phyloP scores from a whole-genome alignment of 1,140 invertebrate genomes.

The Littorina saxatilis region DNA sequence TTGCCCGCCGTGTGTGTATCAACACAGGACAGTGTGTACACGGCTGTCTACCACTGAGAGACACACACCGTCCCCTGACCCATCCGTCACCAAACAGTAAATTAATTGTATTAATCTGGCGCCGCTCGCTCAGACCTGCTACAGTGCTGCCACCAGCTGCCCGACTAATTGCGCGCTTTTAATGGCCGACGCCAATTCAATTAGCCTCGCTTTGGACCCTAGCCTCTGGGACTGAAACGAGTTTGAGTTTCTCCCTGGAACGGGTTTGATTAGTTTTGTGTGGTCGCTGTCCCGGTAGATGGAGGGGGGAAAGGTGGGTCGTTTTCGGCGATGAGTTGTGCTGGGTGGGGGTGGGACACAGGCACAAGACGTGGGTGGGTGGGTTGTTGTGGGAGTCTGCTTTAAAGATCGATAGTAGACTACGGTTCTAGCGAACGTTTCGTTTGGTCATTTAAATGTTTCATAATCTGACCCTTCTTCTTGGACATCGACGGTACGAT shows the following conservation, averaged over 20 bases:
- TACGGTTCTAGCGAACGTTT: no score
- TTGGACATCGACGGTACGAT: no score
- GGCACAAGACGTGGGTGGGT: background rate
- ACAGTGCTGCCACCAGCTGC: constrained; percentile 4
- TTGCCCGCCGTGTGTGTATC: no score
- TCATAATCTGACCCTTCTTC: no score
- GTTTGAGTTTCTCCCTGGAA: background rate
- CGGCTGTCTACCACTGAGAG: no score
- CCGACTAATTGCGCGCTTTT: constrained; percentile 28
- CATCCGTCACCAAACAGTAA: constrained; percentile 27
- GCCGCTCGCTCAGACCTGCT: background rate
- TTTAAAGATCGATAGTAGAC: no score
- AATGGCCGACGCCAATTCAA: constrained; percentile 17
- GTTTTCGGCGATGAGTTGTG: no score
- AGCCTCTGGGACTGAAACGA: background rate
- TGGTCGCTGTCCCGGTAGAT: no score
- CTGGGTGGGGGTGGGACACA: no score
- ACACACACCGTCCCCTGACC: background rate
- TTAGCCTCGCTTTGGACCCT: constrained; percentile 27
- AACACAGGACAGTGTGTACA: no score
- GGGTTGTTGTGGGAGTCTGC: background rate
- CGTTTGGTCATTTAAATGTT: no score
- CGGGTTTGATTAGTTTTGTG: background rate
- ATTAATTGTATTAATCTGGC: constrained; percentile 33
- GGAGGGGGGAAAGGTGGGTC: no score